phyloP scores from a whole-genome alignment of 2,888 invertebrate species.

The Pandemis heparana region DNA sequence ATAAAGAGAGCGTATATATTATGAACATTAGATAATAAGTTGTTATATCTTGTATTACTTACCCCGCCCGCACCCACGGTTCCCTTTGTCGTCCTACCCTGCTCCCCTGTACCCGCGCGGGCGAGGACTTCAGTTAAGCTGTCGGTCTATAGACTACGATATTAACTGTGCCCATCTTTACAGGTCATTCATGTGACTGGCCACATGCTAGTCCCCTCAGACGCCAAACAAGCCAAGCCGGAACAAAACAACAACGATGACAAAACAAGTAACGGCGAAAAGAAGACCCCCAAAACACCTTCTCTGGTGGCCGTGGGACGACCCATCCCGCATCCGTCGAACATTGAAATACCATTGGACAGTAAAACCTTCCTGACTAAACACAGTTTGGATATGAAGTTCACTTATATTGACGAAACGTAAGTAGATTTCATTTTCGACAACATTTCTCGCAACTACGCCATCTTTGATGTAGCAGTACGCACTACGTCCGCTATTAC shows the following conservation, averaged over 20 bases:
- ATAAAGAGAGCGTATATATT: too few species aligned
- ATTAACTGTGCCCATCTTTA: slow-evolving; percentile 46
- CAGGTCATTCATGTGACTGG: slow-evolving; percentile 96
- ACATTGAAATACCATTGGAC: slow-evolving; percentile 96
- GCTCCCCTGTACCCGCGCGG: too few species aligned
- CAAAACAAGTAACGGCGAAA: slow-evolving; percentile 61
- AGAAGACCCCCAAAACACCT: slow-evolving; percentile 63
- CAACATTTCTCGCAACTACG: neutral
- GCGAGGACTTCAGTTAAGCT: too few species aligned
- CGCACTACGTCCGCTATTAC: neutral
- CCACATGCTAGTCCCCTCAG: slow-evolving; percentile 87
- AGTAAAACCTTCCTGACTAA: slow-evolving; percentile 96
- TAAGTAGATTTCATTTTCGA: slow-evolving; percentile 80
- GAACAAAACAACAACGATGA: slow-evolving; percentile 51
- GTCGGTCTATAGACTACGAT: too few species aligned
- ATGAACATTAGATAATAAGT: too few species aligned
- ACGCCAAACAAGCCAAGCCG: slow-evolving; percentile 55
- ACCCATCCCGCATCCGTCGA: slow-evolving; percentile 95
- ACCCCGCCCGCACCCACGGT: too few species aligned
- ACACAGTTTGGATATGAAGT: slow-evolving; percentile 97
- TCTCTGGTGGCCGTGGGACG: slow-evolving; percentile 91
- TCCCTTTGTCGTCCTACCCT: too few species aligned
- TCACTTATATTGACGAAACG: slow-evolving; percentile 97
- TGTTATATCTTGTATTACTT: too few species aligned
- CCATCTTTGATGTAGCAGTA: slow-evolving; percentile 14